A percentile compares a stretch with the other conserved stretches of the same genome.
Conservation (phyloP, 1,140 invertebrate species). For the Drosophila kikkawai region DNA sequence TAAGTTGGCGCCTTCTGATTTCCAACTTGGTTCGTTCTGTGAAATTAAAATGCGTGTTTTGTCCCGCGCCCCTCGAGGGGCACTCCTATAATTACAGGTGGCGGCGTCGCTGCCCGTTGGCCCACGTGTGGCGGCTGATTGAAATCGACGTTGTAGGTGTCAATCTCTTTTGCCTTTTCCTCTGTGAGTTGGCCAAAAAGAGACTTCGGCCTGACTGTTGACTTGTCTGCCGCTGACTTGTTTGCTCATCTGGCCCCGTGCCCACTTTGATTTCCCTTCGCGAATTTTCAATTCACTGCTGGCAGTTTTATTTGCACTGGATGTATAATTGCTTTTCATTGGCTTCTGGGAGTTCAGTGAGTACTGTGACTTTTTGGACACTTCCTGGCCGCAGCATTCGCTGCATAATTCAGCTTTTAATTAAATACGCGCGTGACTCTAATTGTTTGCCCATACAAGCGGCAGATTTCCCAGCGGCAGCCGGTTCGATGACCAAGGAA, state of each 20-base stretch:
- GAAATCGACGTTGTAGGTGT: constrained; percentile 57
- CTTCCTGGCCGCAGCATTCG: constrained; percentile 66
- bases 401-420: constrained; percentile 68
- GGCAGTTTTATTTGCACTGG: constrained; percentile 56
- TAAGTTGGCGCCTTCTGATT: constrained; percentile 58
- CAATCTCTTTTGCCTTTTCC: constrained; percentile 31
- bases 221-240: constrained; percentile 56
- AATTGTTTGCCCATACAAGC: constrained; percentile 60
- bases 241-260: constrained; percentile 55
- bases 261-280: constrained; percentile 63
- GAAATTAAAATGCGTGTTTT: constrained; percentile 62
- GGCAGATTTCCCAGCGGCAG: constrained; percentile 38
- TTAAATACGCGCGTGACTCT: constrained; percentile 63
- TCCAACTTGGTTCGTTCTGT: constrained; percentile 48
- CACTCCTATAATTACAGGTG: constrained; percentile 60
- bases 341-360: not conserved
- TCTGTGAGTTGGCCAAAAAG: constrained; percentile 2
- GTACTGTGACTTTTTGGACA: constrained; percentile 23
- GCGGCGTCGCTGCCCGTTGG: constrained; percentile 12
- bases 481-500: constrained; percentile 69
- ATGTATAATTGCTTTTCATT: constrained; percentile 63
- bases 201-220: constrained; percentile 40
- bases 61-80: constrained; percentile 31
- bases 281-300: constrained; percentile 50
- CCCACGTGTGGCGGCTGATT: constrained; percentile 52